Evolutionary conservation across 2,113 vertebrate species (phyloP), one percentile per base, ranked within the genome.

Genomic region (Anoura caudifer): DNA sequence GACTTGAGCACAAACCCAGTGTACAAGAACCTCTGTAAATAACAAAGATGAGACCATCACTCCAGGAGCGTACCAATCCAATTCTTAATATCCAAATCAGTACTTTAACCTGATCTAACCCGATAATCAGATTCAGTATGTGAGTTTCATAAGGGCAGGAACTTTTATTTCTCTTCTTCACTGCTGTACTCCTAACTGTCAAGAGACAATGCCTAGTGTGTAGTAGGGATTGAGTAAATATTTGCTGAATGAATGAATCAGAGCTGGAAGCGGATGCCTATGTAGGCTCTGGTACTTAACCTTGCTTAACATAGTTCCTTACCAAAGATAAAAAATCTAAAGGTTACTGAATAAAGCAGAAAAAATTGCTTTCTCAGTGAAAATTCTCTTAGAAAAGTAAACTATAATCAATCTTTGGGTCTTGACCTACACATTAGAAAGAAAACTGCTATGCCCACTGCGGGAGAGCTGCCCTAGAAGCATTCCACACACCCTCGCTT

Each of bases 301-400:
- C 59, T 82, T 93, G 41, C 85, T 93, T 94, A 96, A 72, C 45
- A 56, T 9, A 94, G 82, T 20, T 93, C 61, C 76, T 91, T 38
- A 90, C 47, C 82, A 82, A 94, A 96, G 47, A 24, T 91, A 96
- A n/a, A 85, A 80, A 86, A 95, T 59, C 36, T 77, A 75, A 56
- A 89, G 92, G 45, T 63, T 95, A 93, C 87, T 87, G 95, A 91
- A 96, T 79, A 95, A 97, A 95, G 81, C 87, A 92, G 76, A 67
- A 91, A 92, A 95, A 92, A 79, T 0, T 65, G 82, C 95, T 95
- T 93, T 93, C 54, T 89, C 65, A 17, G 83, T 91, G 50, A 47
- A 96, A 87, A n/a, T 96, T 93, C 91, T 87, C 80, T 91, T 92
- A 94, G 87, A 92, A 96, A 96, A 95, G 67, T 79, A 85, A 94